phyloP scores from a whole-genome alignment of 2,888 invertebrate species.

The Orchesellides sinensis region DNA sequence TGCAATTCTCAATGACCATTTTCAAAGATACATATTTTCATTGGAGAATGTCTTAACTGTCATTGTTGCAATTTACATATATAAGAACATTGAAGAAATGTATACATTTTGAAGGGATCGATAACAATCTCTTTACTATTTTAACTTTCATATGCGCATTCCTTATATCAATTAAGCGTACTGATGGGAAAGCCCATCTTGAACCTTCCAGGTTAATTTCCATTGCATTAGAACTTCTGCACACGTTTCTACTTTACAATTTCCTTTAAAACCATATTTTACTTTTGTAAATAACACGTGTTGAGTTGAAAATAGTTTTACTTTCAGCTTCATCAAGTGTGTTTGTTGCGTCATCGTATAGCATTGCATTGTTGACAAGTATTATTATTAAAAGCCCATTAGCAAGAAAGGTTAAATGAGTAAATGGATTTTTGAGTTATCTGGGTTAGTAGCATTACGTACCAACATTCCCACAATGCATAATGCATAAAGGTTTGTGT shows the following conservation, averaged over 20 bases:
- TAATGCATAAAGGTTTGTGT: neutral
- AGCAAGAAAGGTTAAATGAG: constrained; percentile 30
- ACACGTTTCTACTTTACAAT: neutral
- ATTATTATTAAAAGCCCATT: constrained; percentile 52
- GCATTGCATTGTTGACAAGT: neutral
- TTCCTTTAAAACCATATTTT: too few relatives aligned
- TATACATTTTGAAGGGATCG: neutral
- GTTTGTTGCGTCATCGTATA: too few relatives aligned
- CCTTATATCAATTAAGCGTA: neutral
- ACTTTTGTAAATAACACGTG: too few relatives aligned
- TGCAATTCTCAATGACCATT: neutral
- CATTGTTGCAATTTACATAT: too few relatives aligned
- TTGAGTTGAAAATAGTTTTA: neutral
- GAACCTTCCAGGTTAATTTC: constrained; percentile 5
- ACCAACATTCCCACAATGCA: neutral
- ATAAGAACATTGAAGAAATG: too few relatives aligned
- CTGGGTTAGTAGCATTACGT: constrained; percentile 33
- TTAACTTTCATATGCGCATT: neutral
- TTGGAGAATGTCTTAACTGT: too few relatives aligned
- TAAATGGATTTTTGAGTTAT: constrained; percentile 38
- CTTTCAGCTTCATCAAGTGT: neutral
- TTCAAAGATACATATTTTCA: neutral
- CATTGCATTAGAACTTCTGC: neutral
- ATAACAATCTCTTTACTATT: neutral
- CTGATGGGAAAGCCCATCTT: constrained; percentile 1